These are phyloP conservation scores for Pristionchus mayeri DNA, from an alignment of 2,888 invertebrate species.

Conservation along the genomic window DNA sequence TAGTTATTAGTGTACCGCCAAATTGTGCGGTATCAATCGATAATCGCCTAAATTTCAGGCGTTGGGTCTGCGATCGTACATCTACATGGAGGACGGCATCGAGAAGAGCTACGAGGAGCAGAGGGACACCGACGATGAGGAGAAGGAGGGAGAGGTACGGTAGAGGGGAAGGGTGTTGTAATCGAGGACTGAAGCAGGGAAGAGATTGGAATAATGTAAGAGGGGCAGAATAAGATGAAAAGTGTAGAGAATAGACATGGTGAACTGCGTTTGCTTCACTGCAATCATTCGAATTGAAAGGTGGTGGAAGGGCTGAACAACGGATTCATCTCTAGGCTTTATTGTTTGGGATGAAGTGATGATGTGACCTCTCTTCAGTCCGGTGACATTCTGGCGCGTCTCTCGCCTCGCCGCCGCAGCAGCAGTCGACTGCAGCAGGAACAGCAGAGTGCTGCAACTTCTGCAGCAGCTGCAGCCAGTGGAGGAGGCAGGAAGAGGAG, in stretches of 20 bases:
- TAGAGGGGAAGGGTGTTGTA: neutral
- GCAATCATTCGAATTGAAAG: too few relatives aligned
- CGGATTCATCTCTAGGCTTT: too few relatives aligned
- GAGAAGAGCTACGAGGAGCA: constrained; percentile 42
- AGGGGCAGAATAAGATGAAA: too few relatives aligned
- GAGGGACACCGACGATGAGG: neutral
- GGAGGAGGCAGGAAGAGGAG: neutral
- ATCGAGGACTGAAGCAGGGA: neutral
- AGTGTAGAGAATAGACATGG: too few relatives aligned
- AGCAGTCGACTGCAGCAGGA: neutral
- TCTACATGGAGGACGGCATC: constrained; percentile 37
- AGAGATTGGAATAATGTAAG: too few relatives aligned
- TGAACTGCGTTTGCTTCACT: too few relatives aligned
- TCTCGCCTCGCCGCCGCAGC: neutral
- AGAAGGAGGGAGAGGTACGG: constrained; percentile 23
- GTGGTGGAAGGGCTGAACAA: too few relatives aligned
- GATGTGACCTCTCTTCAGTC: neutral
- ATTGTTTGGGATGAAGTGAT: too few relatives aligned
- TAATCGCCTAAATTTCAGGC: neutral
- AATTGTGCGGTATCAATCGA: too few relatives aligned
- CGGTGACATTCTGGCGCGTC: neutral
- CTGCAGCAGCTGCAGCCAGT: neutral
- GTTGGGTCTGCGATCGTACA: neutral
- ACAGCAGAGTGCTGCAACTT: neutral
- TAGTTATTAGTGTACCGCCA: too few relatives aligned